phyloP scores from a whole-genome alignment of 1,140 invertebrate species.

The Pogonomyrmex barbatus region DNA sequence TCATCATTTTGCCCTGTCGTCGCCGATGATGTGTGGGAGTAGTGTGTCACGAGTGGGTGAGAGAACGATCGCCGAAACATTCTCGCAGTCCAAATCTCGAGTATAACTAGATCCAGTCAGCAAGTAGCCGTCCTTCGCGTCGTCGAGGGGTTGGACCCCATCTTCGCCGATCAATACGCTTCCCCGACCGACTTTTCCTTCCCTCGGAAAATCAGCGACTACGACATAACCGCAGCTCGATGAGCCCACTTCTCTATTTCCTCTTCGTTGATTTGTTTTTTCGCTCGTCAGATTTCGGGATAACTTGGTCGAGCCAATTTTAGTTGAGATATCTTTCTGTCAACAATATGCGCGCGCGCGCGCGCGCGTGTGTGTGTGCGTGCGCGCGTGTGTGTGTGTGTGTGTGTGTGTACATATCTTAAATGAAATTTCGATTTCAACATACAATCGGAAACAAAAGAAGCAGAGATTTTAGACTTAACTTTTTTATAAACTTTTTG shows the following conservation, averaged over 20 bases:
- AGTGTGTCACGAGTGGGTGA: not conserved
- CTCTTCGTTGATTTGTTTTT: conserved; percentile 42
- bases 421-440: conserved; percentile 11
- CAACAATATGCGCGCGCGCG: not conserved
- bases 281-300: conserved; percentile 17
- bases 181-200: conserved; percentile 58
- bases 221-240: conserved; percentile 47
- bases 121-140: conserved; percentile 75
- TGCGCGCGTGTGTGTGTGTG: not conserved
- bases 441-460: not conserved
- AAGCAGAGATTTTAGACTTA: not conserved
- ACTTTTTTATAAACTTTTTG: not conserved
- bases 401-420: not conserved
- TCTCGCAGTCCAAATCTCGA: conserved; percentile 30
- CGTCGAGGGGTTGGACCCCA: conserved; percentile 78
- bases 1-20: not conserved
- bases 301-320: conserved; percentile 32
- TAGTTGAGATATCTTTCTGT: not conserved
- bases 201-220: conserved; percentile 75
- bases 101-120: conserved; percentile 62
- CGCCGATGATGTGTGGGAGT: conserved; percentile 18
- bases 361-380: too few species aligned
- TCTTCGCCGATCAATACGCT: conserved; percentile 82
- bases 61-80: conserved; percentile 16
- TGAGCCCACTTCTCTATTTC: conserved; percentile 31